These are phyloP conservation scores for Trichosurus vulpecula DNA, from an alignment of 2,797 vertebrate species.

Conservation along the genomic window DNA sequence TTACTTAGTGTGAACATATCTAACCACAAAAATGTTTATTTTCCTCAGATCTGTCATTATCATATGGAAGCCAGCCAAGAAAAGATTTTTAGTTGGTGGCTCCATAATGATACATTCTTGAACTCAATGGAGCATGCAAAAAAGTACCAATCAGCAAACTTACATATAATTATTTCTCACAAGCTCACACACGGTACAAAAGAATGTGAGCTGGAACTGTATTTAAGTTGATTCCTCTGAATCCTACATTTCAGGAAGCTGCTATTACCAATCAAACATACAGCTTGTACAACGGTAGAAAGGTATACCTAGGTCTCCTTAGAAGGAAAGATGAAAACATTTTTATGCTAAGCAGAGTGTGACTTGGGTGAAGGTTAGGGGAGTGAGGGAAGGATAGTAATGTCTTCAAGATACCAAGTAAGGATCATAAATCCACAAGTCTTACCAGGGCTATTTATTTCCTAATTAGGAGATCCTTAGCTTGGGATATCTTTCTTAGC, in stretches of 20 bases:
- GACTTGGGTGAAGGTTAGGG: neutral
- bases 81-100: neutral
- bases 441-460: neutral
- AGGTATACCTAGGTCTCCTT: neutral
- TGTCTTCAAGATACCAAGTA: neutral
- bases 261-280: slow-evolving; percentile 45
- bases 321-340: slow-evolving; percentile 8
- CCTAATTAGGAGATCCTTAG: neutral
- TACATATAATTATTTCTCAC: slow-evolving; percentile 62
- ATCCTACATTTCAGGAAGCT: slow-evolving; percentile 37
- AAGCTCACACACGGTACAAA: slow-evolving; percentile 50
- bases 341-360: slow-evolving; percentile 14
- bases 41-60: neutral
- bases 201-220: slow-evolving; percentile 42
- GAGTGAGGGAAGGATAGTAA: neutral
- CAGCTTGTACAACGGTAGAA: slow-evolving; percentile 19
- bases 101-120: neutral
- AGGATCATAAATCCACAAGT: neutral
- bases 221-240: slow-evolving; percentile 44
- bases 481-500: neutral
- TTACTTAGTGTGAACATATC: neutral
- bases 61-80: neutral
- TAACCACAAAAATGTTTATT: neutral
- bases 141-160: slow-evolving; percentile 22
- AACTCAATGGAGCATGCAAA: neutral